These are phyloP conservation scores for Actinia tenebrosa DNA, from an alignment of 64 coral and sea anemone genomes.

Conservation along the genomic window DNA sequence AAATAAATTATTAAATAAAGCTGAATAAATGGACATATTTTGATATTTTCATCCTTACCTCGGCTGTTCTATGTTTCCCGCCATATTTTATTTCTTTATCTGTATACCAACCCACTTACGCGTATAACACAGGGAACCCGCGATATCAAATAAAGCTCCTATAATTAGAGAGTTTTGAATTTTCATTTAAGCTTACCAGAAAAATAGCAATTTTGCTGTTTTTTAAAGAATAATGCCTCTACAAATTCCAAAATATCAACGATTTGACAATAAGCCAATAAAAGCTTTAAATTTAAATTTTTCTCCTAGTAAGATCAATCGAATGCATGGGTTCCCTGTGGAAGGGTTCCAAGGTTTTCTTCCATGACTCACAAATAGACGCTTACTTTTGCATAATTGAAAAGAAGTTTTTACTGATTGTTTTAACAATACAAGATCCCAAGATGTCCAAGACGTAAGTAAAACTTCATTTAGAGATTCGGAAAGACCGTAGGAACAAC, in stretches of 20 bases:
- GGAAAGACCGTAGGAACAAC: background rate
- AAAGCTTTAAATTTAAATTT: no score
- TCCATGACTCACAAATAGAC: background rate
- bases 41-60: background rate
- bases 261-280: no score
- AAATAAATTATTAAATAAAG: background rate
- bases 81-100: conserved; percentile 58
- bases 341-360: background rate
- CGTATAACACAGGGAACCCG: background rate
- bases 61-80: conserved; percentile 35
- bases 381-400: background rate
- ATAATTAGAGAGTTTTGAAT: background rate
- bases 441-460: background rate
- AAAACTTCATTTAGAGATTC: background rate
- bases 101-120: conserved; percentile 23
- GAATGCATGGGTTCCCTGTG: background rate
- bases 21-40: background rate
- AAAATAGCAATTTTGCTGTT: background rate
- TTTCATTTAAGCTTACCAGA: background rate
- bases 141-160: background rate
- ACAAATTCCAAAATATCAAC: background rate
- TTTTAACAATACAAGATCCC: background rate
- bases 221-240: background rate
- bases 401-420: background rate
- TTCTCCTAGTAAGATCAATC: no score